Evolutionary conservation across 1,140 invertebrate species (phyloP).

Genomic region (Diplogasteroides magnus): DNA sequence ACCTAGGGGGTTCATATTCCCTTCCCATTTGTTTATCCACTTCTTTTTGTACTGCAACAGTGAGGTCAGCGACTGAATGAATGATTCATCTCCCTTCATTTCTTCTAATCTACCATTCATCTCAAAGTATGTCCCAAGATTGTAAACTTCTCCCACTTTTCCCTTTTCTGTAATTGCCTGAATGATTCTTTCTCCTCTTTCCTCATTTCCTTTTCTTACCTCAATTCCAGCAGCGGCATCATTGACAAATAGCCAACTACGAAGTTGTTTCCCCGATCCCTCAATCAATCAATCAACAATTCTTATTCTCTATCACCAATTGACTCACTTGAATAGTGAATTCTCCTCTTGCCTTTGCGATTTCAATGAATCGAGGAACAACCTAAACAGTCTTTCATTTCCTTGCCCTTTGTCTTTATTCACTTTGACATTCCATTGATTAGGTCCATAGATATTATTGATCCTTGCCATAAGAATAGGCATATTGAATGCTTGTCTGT

Average conservation of each 20-base stretch:
- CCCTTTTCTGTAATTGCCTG: constrained; percentile 53
- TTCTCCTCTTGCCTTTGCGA: constrained; percentile 47
- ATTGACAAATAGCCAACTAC: constrained; percentile 55
- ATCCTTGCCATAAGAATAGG: constrained; percentile 55
- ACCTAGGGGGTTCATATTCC: background rate
- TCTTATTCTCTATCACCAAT: no score
- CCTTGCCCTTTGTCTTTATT: background rate
- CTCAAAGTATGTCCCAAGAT: constrained; percentile 55
- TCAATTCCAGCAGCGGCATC: constrained; percentile 55
- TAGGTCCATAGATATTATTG: constrained; percentile 58
- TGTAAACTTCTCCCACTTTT: constrained; percentile 53
- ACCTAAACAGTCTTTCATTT: constrained; percentile 32
- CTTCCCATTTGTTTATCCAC: constrained; percentile 39
- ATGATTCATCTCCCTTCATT: constrained; percentile 4
- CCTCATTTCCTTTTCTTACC: constrained; percentile 47
- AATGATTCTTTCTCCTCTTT: constrained; percentile 24
- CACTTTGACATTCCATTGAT: constrained; percentile 56
- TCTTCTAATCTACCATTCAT: constrained; percentile 41
- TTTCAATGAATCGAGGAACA: constrained; percentile 55
- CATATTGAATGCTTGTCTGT: constrained; percentile 36
- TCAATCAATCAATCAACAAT: no score
- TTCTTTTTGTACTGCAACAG: constrained; percentile 38
- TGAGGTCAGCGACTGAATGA: constrained; percentile 45
- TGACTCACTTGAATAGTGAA: constrained; percentile 55
- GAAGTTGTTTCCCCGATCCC: constrained; percentile 40